Conservation (phyloP, 37 sponge, comb jelly and placozoan genomes). For the Axinella damicornis region DNA sequence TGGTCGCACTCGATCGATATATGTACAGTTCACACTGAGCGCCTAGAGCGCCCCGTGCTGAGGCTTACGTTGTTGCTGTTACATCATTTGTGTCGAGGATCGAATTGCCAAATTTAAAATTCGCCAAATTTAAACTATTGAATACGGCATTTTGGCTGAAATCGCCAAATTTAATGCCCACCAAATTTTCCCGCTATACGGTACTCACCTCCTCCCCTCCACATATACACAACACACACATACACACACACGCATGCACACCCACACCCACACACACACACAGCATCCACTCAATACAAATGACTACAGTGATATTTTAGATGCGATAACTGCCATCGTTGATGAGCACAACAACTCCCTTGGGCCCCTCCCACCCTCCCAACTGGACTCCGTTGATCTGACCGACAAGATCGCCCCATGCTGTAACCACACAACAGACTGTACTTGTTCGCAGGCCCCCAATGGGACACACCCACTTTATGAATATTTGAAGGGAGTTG, state of each 20-base stretch:
- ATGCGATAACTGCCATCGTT: background rate
- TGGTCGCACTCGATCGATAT: too few relatives aligned
- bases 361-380: slow-evolving; percentile 20
- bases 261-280: background rate
- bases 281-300: slow-evolving; percentile 28
- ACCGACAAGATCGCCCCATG: slow-evolving; percentile 46
- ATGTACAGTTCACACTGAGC: too few relatives aligned
- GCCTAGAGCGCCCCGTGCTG: too few relatives aligned
- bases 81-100: too few relatives aligned
- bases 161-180: too few relatives aligned
- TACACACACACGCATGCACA: background rate
- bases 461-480: background rate
- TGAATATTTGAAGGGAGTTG: too few relatives aligned
- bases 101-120: too few relatives aligned
- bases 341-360: slow-evolving; percentile 31
- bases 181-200: too few relatives aligned
- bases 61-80: too few relatives aligned
- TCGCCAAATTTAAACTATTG: too few relatives aligned
- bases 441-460: slow-evolving; percentile 6
- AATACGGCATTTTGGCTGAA: too few relatives aligned
- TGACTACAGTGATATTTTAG: slow-evolving; percentile 27
- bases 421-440: slow-evolving; percentile 39
- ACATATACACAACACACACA: slow-evolving; percentile 1
- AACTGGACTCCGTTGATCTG: slow-evolving; percentile 26
- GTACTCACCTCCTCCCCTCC: too few relatives aligned